Evolutionary conservation across 2,797 vertebrate genomes (phyloP), one percentile per base, ranked within the genome.

Genomic region (Sphenopsis melanotis): DNA sequence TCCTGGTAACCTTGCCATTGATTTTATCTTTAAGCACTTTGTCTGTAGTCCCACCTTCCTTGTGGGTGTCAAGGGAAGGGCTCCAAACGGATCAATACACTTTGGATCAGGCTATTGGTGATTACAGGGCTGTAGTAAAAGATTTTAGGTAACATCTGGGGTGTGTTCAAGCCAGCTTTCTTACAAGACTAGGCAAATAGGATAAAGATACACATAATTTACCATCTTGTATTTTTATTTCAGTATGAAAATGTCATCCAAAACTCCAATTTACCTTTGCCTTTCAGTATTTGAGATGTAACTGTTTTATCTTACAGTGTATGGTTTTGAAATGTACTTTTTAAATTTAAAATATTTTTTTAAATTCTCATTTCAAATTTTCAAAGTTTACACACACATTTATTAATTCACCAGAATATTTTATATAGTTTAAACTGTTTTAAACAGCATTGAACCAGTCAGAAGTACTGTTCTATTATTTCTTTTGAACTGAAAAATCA

Each of bases 11-110:
- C 61, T 86, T 90, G 78, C 41, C 66, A 70, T 22, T 81, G 92
- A 88, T 94, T 94, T 93, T 93, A 93, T 74, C 87, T 88, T 79
- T 49, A 46, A 66, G 32, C 15, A 34, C 5, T 47, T 87, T 80
- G 50, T 60, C 83, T 56, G 23, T 70, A 69, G 82, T 57, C 63
- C 27, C 66, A 56, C 63, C 77, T 83, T 74, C 74, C 34, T 93
- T 94, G n/a, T 0, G 12, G 14, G 27, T 70, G 47, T 65, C 52
- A 76, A 34, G 32, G 60, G 32, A 72, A 87, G 24, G 46, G 36
- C n/a, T 79, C 22, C 22, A 52, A 53, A 60, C 1, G 6, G 39
- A 63, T 83, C 86, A 47, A 46, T 18, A 61, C 68, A 8, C 44
- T 81, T 72, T 79, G 75, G 68, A 68, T 74, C 46, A 75, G 64